Base-by-base conservation (phyloP, 2,888 invertebrate genomes). In the Synanthedon tipuliformis region DNA sequence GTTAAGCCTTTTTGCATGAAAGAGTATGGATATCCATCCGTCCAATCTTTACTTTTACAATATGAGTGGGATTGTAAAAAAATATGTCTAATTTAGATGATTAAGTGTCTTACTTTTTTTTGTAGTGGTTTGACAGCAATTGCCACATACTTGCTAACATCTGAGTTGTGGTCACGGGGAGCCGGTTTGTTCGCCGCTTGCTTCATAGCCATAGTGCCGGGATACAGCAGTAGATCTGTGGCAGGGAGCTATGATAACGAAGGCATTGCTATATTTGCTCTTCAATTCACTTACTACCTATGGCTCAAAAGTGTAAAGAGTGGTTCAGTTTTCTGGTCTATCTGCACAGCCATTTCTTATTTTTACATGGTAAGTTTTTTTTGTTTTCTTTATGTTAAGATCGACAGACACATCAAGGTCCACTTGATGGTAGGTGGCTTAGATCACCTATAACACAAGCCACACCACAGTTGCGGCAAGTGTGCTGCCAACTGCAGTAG, bases 191-290 rank as follows among this genome's bases (percentile, higher is more conserved):
- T 99, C 88, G 99, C 99, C 11, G 99, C 99, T 3, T 98, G 98
- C 79, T 99, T 99, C 77, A 99, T 99, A 65, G 98, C 98, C 50
- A 98, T 99, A 66, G 95, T 99, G 41, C 99, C 99, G 50, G 99
- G 99, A 53, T 99, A 99, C 83, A 99, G 99, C 63, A 98, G 98
- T 71, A 91, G 99, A 56, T 99, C 99, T 0, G 99, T 99, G 12
- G 99, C 99, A 40, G 99, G 99, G 27, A 99, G 98, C 69, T 99
- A 99, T 77, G 99, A 99, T 75, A 99, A 99, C 86, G 99, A 99
- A 86, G 99, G 99, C 59, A 99, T 99, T 73, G 99, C 99, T 52
- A 99, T 99, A 68, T 99, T 99, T 88, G 99, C 99, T 2, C 90
- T 99, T 52, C 99, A 99, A 88, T 96, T 99, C 75, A 99, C 99